Conservation (phyloP, 2,888 invertebrate species). For the Listrodromus nycthemerus region DNA sequence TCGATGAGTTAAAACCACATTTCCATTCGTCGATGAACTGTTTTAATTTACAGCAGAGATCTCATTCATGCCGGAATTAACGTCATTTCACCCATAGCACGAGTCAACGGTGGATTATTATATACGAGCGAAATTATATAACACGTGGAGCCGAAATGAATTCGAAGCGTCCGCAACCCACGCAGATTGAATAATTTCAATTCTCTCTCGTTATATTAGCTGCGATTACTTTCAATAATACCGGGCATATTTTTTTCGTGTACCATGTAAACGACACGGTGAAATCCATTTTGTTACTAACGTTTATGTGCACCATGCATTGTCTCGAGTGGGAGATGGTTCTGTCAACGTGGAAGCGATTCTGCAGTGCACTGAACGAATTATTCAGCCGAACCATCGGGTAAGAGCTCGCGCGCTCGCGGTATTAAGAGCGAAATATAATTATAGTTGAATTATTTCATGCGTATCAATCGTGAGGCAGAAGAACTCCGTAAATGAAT, state of each 20-base stretch:
- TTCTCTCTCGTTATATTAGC: conserved; percentile 29
- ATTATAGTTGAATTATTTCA: conserved; percentile 61
- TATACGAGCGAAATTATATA: not conserved
- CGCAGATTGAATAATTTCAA: conserved; percentile 39
- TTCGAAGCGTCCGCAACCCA: conserved; percentile 4
- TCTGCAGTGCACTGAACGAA: conserved; percentile 15
- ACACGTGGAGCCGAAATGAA: not conserved
- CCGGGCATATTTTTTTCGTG: conserved; percentile 59
- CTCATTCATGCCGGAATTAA: not conserved
- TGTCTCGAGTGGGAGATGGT: conserved; percentile 11
- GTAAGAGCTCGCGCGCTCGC: conserved; percentile 1
- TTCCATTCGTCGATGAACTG: not conserved
- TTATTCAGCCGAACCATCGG: conserved; percentile 48
- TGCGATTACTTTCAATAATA: conserved; percentile 60
- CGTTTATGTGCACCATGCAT: conserved; percentile 25
- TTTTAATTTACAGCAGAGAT: not conserved
- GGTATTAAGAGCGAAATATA: conserved; percentile 63
- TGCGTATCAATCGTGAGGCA: conserved; percentile 31
- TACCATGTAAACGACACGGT: conserved; percentile 33
- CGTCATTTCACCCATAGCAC: not conserved
- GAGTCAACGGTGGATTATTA: not conserved
- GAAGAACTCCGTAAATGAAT: conserved; percentile 40
- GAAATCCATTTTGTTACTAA: conserved; percentile 66
- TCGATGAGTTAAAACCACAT: not conserved
- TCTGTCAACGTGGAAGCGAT: conserved; percentile 36